Evolutionary conservation across 2,797 vertebrate genomes (phyloP).

Genomic region (Enteromius mattozi): DNA sequence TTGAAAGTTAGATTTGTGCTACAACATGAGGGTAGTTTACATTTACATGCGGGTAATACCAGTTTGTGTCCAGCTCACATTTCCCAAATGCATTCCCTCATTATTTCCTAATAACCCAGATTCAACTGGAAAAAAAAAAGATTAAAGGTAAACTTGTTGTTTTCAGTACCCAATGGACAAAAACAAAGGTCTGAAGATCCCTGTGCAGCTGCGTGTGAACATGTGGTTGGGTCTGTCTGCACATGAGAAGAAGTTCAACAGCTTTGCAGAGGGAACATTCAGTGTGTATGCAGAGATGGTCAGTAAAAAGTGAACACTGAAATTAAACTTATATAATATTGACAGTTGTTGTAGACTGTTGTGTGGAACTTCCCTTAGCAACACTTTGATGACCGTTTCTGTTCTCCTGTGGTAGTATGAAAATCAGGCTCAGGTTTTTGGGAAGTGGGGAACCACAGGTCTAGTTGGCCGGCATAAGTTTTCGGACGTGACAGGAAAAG

Average conservation of each 20-base stretch:
- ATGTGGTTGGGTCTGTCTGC: constrained; percentile 95
- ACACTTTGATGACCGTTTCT: neutral
- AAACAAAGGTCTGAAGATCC: constrained; percentile 86
- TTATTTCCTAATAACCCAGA: neutral
- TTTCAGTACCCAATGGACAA: constrained; percentile 94
- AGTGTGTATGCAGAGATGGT: constrained; percentile 97
- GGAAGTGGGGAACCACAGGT: constrained; percentile 96
- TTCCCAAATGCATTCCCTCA: neutral
- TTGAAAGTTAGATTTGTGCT: no score
- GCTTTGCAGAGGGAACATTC: constrained; percentile 91
- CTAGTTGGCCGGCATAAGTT: constrained; percentile 91
- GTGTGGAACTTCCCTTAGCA: neutral
- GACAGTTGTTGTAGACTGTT: neutral
- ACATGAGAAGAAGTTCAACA: constrained; percentile 93
- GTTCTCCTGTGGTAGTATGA: constrained; percentile 84
- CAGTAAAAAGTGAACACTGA: constrained; percentile 48
- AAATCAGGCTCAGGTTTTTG: constrained; percentile 93
- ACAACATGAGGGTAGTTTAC: neutral
- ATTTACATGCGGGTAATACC: neutral
- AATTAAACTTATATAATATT: neutral
- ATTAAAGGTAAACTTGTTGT: neutral
- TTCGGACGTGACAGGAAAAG: constrained; percentile 95
- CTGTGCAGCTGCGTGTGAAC: constrained; percentile 88
- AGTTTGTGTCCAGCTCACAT: neutral
- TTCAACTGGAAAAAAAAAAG: neutral